Percentiles rank a stretch among this genome's conserved stretches.
Conservation (phyloP, 2,797 vertebrate species). For the Sciurus carolinensis region DNA sequence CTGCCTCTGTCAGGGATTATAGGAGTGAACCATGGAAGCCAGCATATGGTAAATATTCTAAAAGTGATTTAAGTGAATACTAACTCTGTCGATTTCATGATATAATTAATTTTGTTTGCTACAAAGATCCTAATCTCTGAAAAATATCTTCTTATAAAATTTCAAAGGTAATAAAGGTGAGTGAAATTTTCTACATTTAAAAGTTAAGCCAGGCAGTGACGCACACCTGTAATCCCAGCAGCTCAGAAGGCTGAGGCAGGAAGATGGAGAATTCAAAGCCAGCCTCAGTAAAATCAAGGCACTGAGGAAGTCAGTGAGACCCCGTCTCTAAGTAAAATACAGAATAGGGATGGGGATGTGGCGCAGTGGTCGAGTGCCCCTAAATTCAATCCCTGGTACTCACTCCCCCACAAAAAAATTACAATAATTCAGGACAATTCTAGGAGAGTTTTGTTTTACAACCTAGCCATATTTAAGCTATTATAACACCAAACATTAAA, state of each 20-base stretch:
- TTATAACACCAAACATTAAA: conserved; percentile 25
- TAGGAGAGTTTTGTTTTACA: conserved; percentile 51
- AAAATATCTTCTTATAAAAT: conserved; percentile 54
- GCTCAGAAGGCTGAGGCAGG: too few species aligned
- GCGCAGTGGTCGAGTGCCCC: too few species aligned
- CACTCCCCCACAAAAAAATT: not conserved
- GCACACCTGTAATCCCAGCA: too few species aligned
- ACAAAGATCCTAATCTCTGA: conserved; percentile 40
- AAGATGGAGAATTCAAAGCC: too few species aligned
- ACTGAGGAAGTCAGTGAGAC: too few species aligned
- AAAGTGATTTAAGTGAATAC: conserved; percentile 21
- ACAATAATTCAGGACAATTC: not conserved
- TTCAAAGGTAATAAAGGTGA: conserved; percentile 47
- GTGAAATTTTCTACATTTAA: conserved; percentile 41
- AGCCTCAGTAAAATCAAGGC: too few species aligned
- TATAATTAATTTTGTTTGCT: conserved; percentile 9
- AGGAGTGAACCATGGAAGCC: too few species aligned
- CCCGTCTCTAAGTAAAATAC: too few species aligned
- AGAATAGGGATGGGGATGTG: too few species aligned
- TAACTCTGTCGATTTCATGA: not conserved
- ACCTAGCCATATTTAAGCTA: not conserved
- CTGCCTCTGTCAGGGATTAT: too few species aligned
- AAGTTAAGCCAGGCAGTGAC: too few species aligned
- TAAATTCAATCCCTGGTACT: too few species aligned
- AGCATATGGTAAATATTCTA: conserved; percentile 30